These are phyloP conservation scores for Vireo altiloquus DNA, from an alignment of 2,113 vertebrate species.

Conservation along the genomic window DNA sequence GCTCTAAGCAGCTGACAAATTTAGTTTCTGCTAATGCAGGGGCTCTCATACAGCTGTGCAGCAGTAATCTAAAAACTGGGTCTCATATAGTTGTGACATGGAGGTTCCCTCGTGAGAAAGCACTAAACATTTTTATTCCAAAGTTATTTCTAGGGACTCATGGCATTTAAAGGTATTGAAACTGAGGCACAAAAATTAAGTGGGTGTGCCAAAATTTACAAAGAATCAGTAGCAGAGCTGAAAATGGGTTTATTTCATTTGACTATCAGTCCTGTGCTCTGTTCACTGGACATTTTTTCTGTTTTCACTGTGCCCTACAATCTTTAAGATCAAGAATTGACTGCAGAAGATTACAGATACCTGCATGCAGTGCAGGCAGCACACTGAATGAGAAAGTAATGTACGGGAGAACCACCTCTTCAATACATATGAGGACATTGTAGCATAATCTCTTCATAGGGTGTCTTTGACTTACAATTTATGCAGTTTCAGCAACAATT, in stretches of 20 bases:
- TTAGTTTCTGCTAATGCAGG: slow-evolving; percentile 1
- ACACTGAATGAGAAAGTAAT: not conserved
- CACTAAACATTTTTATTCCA: not conserved
- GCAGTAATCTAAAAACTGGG: not conserved
- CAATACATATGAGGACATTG: not conserved
- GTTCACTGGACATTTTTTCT: not conserved
- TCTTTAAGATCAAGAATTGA: not conserved
- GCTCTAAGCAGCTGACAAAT: not conserved
- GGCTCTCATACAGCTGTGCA: not conserved
- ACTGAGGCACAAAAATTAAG: not conserved
- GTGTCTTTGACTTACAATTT: not conserved
- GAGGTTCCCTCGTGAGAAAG: not conserved
- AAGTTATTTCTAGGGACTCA: not conserved
- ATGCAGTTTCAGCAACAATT: not conserved
- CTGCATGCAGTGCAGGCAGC: not conserved
- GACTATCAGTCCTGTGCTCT: not conserved
- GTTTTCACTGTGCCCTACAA: not conserved
- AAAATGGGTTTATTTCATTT: not conserved
- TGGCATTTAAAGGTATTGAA: not conserved
- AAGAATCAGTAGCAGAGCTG: not conserved
- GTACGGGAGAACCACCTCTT: not conserved
- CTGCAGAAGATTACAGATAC: not conserved
- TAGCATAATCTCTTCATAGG: not conserved
- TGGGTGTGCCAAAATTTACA: not conserved
- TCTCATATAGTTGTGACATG: not conserved